Percentiles rank a stretch among this genome's conserved stretches.
These are phyloP conservation scores for Nudaria mundana DNA, from an alignment of 2,888 invertebrate species.

Conservation along the genomic window DNA sequence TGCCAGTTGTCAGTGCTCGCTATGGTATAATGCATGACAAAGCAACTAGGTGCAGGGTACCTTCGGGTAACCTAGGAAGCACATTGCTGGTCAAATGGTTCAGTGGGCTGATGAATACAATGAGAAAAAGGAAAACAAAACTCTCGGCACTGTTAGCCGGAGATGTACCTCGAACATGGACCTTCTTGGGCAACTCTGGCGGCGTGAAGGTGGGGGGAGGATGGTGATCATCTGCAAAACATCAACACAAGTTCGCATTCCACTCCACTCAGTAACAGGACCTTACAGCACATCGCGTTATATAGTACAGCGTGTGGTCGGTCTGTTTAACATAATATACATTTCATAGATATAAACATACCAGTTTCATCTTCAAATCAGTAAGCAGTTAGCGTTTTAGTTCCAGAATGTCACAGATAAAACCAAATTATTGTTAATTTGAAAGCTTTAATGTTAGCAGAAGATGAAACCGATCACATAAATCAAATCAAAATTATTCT, in stretches of 20 bases:
- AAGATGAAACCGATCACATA: constrained; percentile 50
- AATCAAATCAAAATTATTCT: constrained; percentile 38
- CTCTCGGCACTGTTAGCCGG: constrained; percentile 73
- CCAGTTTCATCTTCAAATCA: constrained; percentile 34
- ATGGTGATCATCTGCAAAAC: constrained; percentile 98
- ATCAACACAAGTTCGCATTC: constrained; percentile 85
- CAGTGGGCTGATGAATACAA: constrained; percentile 69
- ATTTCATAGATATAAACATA: constrained; percentile 21
- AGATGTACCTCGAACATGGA: constrained; percentile 95
- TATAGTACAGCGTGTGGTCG: constrained; percentile 58
- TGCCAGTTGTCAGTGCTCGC: constrained; percentile 61
- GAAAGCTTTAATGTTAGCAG: constrained; percentile 24
- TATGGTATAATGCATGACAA: constrained; percentile 75
- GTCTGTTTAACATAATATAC: constrained; percentile 35
- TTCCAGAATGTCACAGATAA: constrained; percentile 10
- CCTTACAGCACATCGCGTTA: constrained; percentile 63
- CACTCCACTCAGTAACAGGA: constrained; percentile 73
- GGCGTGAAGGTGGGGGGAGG: constrained; percentile 99
- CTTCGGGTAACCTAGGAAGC: constrained; percentile 66
- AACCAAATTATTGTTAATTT: not conserved
- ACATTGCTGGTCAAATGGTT: constrained; percentile 64
- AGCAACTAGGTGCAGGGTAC: constrained; percentile 76
- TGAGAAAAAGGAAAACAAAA: constrained; percentile 62
- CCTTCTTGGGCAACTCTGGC: constrained; percentile 99
- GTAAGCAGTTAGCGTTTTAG: constrained; percentile 25